Conservation (phyloP, 2,113 vertebrate species). For the Odontophorus gujanensis region DNA sequence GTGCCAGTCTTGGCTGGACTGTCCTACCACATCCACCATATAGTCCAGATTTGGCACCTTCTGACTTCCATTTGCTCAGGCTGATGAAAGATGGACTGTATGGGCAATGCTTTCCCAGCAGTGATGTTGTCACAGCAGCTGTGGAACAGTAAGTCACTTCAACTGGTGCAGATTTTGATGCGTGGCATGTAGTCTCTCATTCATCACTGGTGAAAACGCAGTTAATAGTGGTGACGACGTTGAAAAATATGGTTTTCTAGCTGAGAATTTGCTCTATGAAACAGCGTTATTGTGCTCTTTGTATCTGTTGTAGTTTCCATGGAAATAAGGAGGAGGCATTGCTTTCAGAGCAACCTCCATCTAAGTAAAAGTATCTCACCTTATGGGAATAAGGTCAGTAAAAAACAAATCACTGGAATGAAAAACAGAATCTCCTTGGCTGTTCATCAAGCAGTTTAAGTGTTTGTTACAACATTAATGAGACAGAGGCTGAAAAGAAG, state of each 20-base stretch:
- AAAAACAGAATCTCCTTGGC: background rate
- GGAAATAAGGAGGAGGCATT: background rate
- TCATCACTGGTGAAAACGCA: background rate
- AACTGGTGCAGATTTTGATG: background rate
- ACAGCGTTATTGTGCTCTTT: background rate
- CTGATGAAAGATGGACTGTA: background rate
- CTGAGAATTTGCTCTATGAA: background rate
- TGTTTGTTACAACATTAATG: background rate
- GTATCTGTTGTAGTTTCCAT: background rate
- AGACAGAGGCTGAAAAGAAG: conserved; percentile 8
- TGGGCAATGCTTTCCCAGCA: background rate
- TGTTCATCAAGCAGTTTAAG: conserved; percentile 19
- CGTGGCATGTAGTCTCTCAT: background rate
- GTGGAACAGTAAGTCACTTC: background rate
- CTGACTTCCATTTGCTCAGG: background rate
- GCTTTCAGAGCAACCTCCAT: background rate
- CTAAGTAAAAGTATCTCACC: background rate
- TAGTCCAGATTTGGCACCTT: background rate
- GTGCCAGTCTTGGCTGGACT: background rate
- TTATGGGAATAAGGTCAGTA: background rate
- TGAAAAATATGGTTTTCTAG: background rate
- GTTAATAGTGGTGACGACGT: background rate
- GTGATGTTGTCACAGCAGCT: background rate
- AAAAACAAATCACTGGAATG: background rate
- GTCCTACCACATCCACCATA: background rate